Base-by-base conservation (phyloP, 1,140 invertebrate species). In the Neoseiulus cucumeris region DNA sequence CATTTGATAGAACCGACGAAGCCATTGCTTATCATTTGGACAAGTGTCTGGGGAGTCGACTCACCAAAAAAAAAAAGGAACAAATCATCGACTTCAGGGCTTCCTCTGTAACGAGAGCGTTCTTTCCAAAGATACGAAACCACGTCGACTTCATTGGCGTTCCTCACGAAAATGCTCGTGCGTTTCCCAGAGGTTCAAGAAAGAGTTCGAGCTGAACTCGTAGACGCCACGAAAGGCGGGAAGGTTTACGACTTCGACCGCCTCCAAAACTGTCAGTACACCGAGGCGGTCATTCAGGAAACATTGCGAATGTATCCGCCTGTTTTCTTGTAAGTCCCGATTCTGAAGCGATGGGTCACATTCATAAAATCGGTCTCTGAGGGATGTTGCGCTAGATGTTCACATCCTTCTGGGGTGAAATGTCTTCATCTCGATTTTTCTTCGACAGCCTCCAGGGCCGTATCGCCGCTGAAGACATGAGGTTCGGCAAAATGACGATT, bases 111-210 rank as follows among this genome's bases (percentile, higher is more conserved):
- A n/a, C n/a, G n/a, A 39, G 33, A 4, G 33, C 9, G 4, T 59
- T 1, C 14, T 25, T 18, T 59, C n/a, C 12, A 59, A 2, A 59
- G 51, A 7, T 78, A 73, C 66, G 75, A 77, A 67, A 81, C 80
- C 1, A 80, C 78, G 0, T 75, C 78, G 39, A 77, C 73, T 7
- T 72, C 76, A 0, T 66, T 81, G 6, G 72, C 74, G 2, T 80
- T 76, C 68, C 71, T 75, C 9, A 72, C 76, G 64, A 78, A 78
- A 69, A 72, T 77, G 67, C 72, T 81, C 66, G 74, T 78, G 4
- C 71, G 69, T 5, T 74, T 80, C 71, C 77, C 71, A 18, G 72
- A 78, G 7, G 72, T 78, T 41, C 80, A 81, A 68, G 70, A 76
- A 9, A 72, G 70, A 65, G 68, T 81, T 2, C 75, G 77, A 44